phyloP scores from a whole-genome alignment of 2,113 vertebrate genomes.

The Peromyscus leucopus region DNA sequence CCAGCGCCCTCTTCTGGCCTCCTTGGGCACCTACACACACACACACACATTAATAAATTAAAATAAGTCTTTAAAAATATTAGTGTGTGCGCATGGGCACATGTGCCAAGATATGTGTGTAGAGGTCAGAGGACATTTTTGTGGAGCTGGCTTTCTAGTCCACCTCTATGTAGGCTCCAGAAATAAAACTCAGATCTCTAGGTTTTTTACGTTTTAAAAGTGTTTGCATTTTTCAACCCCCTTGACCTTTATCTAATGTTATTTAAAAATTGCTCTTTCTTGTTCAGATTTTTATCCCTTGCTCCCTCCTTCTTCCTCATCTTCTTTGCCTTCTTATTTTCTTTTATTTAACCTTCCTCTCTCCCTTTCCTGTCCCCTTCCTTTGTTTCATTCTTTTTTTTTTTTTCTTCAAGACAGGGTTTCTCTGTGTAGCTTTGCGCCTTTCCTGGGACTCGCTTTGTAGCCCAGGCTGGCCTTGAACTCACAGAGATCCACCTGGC shows the following conservation, averaged over 20 bases:
- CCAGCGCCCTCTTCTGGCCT: neutral
- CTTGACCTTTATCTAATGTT: neutral
- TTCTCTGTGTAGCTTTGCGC: too few species aligned
- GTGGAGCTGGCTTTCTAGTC: neutral
- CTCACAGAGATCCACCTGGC: too few species aligned
- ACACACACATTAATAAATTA: neutral
- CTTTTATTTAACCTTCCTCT: neutral
- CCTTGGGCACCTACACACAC: too few species aligned
- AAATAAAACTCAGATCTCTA: neutral
- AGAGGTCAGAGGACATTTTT: neutral
- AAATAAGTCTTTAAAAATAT: neutral
- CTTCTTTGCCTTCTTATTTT: too few species aligned
- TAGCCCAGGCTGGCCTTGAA: too few species aligned
- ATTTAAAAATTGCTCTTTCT: neutral
- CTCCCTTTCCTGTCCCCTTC: neutral
- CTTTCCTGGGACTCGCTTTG: too few species aligned
- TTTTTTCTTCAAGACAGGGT: too few species aligned
- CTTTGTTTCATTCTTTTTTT: neutral
- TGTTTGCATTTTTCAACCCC: neutral
- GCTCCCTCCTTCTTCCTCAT: neutral
- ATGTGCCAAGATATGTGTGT: neutral
- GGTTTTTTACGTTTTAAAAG: neutral
- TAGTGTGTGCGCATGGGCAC: neutral
- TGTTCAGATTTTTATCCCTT: neutral
- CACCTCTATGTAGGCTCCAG: neutral